Conservation (phyloP, 2,888 invertebrate genomes). For the Euphydryas editha region DNA sequence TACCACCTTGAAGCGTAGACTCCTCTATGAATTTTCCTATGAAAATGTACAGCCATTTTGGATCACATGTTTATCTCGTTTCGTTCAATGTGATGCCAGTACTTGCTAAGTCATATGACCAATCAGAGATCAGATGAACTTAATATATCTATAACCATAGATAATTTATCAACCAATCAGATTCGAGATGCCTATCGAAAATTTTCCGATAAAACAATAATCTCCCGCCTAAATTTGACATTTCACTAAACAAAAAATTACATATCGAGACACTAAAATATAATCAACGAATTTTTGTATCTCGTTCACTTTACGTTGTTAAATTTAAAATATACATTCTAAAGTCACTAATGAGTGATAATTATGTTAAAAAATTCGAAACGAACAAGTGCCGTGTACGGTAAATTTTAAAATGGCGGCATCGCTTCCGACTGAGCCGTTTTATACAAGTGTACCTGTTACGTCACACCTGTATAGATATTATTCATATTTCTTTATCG, state of each 20-base stretch:
- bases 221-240: constrained; percentile 56
- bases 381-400: constrained; percentile 53
- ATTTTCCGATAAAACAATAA: constrained; percentile 43
- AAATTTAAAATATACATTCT: neutral
- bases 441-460: constrained; percentile 77
- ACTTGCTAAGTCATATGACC: constrained; percentile 72
- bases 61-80: constrained; percentile 75
- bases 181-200: constrained; percentile 40
- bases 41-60: constrained; percentile 74
- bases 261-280: constrained; percentile 48
- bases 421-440: constrained; percentile 58
- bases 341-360: constrained; percentile 53
- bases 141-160: constrained; percentile 50
- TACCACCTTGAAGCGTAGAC: constrained; percentile 37
- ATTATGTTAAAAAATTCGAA: constrained; percentile 54
- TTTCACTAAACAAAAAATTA: constrained; percentile 44
- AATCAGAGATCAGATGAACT: constrained; percentile 62
- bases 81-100: constrained; percentile 55
- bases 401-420: constrained; percentile 71
- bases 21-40: constrained; percentile 56
- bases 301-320: neutral
- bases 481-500: constrained; percentile 69
- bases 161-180: constrained; percentile 53
- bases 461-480: constrained; percentile 73
- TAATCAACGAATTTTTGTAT: neutral